phyloP scores from a whole-genome alignment of 2,888 invertebrate species.

The Eudemis profundana region DNA sequence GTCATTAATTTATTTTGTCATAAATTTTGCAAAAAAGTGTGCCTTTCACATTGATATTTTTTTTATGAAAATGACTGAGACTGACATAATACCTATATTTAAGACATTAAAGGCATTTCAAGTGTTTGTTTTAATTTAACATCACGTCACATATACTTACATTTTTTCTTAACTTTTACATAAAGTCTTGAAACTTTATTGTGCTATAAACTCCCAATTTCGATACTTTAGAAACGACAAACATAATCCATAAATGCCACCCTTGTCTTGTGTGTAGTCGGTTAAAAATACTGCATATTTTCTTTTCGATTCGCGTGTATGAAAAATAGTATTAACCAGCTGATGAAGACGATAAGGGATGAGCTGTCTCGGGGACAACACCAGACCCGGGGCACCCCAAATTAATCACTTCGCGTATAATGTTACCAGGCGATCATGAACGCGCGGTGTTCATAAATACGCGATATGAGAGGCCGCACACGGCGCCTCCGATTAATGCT shows the following conservation, averaged over 20 bases:
- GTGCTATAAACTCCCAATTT: no score
- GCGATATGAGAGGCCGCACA: constrained; percentile 79
- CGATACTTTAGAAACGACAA: constrained; percentile 1
- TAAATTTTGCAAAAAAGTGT: background rate
- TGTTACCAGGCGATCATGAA: constrained; percentile 74
- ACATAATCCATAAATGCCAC: background rate
- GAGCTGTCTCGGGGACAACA: constrained; percentile 53
- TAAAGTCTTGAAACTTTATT: no score
- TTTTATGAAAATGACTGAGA: background rate
- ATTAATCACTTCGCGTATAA: constrained; percentile 74
- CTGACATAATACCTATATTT: no score
- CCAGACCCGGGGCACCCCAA: constrained; percentile 58
- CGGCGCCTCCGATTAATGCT: constrained; percentile 76
- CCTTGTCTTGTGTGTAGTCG: background rate
- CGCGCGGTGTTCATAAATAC: constrained; percentile 78
- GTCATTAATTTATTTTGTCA: background rate
- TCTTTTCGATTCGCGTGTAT: constrained; percentile 4
- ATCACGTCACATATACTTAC: no score
- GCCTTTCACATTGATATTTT: background rate
- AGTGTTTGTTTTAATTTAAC: no score
- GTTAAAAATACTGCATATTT: background rate
- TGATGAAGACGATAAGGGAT: constrained; percentile 50
- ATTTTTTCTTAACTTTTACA: no score
- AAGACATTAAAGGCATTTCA: no score
- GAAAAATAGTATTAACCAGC: constrained; percentile 36